A percentile compares a stretch with the other conserved stretches of the same genome.
Conservation (phyloP, 2,797 vertebrate genomes). For the Pseudocheirus occidentalis region DNA sequence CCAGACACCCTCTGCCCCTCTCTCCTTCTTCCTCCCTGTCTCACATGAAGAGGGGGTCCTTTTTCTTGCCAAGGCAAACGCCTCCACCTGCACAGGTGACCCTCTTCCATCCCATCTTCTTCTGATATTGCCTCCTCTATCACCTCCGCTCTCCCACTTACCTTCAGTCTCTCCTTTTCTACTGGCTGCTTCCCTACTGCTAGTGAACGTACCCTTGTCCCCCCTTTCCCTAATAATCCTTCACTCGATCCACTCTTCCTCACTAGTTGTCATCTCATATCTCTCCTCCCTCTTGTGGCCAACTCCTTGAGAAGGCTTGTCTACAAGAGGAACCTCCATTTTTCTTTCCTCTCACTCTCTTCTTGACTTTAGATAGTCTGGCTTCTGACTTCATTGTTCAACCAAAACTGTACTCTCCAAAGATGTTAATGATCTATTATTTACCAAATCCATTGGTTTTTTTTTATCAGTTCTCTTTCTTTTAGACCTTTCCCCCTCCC, state of each 20-base stretch:
- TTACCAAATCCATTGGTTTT: background rate
- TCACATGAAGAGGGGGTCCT: background rate
- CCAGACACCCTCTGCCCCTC: background rate
- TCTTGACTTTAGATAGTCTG: background rate
- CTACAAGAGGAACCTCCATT: background rate
- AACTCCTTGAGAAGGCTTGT: background rate
- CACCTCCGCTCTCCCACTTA: background rate
- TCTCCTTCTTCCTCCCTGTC: background rate
- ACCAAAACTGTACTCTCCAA: background rate
- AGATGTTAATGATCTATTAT: background rate
- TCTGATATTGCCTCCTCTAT: background rate
- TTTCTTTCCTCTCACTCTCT: background rate
- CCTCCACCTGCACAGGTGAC: background rate
- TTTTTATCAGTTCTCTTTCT: background rate
- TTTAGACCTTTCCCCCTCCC: background rate
- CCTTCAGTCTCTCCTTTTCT: background rate
- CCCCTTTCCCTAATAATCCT: background rate
- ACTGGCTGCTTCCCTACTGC: background rate
- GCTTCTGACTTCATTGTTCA: background rate
- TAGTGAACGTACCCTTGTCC: background rate
- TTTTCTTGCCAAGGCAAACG: background rate
- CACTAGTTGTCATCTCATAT: background rate
- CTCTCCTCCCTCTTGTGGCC: background rate
- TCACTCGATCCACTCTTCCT: background rate
- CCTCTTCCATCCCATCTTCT: background rate